Evolutionary conservation across 1,140 invertebrate genomes (phyloP).

Genomic region (Drosophila kohkoa): DNA sequence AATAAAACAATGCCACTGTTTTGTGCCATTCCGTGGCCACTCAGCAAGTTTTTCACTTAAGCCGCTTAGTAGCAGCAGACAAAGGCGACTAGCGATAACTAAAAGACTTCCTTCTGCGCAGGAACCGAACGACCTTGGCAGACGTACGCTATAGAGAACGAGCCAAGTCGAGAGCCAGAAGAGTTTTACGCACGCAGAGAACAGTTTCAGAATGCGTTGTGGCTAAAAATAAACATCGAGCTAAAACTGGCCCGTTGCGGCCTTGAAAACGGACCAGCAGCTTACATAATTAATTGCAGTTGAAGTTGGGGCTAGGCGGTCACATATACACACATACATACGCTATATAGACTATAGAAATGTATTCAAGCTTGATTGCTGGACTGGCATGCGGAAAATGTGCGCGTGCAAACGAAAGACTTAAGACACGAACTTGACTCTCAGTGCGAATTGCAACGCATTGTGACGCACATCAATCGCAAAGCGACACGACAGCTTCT

Average conservation of each 20-base stretch:
- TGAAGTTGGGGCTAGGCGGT: slow-evolving; percentile 28
- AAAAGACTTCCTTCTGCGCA: slow-evolving; percentile 71
- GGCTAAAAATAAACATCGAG: slow-evolving; percentile 63
- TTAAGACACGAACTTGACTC: slow-evolving; percentile 67
- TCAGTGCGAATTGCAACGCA: slow-evolving; percentile 13
- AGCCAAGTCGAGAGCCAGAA: slow-evolving; percentile 26
- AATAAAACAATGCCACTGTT: slow-evolving; percentile 36
- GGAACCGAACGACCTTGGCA: slow-evolving; percentile 57
- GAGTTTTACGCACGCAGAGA: slow-evolving; percentile 64
- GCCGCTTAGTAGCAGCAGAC: slow-evolving; percentile 63
- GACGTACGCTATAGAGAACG: slow-evolving; percentile 18
- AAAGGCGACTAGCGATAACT: slow-evolving; percentile 40
- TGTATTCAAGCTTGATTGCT: slow-evolving; percentile 22
- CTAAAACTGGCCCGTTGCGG: slow-evolving; percentile 21
- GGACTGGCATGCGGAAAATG: slow-evolving; percentile 68
- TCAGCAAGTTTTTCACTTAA: slow-evolving; percentile 54
- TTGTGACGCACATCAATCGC: slow-evolving; percentile 49
- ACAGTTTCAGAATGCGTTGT: slow-evolving; percentile 61
- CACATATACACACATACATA: slow-evolving; percentile 7
- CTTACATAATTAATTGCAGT: slow-evolving; percentile 80
- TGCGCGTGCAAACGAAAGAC: slow-evolving; percentile 60
- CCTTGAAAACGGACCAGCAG: slow-evolving; percentile 50
- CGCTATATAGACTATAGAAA: slow-evolving; percentile 1
- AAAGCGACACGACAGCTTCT: slow-evolving; percentile 19
- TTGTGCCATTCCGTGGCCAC: slow-evolving; percentile 21